Conservation (phyloP, 2,113 vertebrate genomes). For the Albula goreensis region DNA sequence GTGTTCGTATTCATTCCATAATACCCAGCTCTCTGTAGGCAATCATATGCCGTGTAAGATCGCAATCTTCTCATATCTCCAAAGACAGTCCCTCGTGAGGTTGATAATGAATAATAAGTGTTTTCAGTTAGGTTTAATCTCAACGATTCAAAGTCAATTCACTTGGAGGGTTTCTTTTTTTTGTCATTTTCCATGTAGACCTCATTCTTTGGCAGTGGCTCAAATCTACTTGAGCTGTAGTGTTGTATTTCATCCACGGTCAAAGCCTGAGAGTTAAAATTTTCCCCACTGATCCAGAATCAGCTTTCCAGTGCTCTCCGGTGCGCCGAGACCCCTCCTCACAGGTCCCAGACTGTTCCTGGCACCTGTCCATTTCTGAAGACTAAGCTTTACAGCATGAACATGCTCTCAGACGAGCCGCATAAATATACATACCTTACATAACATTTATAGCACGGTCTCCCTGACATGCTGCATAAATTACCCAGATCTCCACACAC, state of each 20-base stretch:
- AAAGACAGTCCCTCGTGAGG: background rate
- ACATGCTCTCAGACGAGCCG: background rate
- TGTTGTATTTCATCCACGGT: slow-evolving; percentile 52
- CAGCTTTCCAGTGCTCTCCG: slow-evolving; percentile 39
- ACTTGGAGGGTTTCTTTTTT: slow-evolving; percentile 25
- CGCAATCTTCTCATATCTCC: background rate
- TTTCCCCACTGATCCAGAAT: slow-evolving; percentile 52
- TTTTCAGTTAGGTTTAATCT: background rate
- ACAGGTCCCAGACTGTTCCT: background rate
- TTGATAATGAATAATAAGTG: background rate
- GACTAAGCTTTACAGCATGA: slow-evolving; percentile 15
- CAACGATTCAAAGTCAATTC: background rate
- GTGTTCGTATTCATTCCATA: background rate
- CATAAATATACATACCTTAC: slow-evolving; percentile 8
- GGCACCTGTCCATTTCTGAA: slow-evolving; percentile 10
- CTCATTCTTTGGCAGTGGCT: slow-evolving; percentile 32
- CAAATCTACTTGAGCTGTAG: slow-evolving; percentile 41
- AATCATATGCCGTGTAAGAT: too few relatives aligned
- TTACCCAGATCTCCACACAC: background rate
- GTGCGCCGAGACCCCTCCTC: background rate
- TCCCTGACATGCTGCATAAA: background rate
- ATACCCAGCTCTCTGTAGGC: too few relatives aligned
- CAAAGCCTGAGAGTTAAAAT: slow-evolving; percentile 43
- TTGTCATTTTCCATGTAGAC: slow-evolving; percentile 15
- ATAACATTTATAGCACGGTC: slow-evolving; percentile 6